phyloP scores from a whole-genome alignment of 1,140 invertebrate genomes.

The Choristoneura fumiferana region DNA sequence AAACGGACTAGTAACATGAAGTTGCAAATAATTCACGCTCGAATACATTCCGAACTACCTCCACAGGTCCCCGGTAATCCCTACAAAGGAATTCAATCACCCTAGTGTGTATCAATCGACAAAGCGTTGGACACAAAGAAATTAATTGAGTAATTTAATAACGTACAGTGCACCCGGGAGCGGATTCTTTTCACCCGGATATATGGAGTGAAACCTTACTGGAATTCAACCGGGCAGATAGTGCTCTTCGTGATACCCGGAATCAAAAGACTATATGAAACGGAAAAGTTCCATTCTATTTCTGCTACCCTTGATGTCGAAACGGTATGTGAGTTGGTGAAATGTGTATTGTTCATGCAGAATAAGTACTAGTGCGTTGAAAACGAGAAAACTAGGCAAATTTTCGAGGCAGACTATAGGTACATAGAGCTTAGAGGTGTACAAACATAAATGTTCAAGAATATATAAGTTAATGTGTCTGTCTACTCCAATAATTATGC shows the following conservation, averaged over 20 bases:
- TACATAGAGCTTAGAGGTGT: no score
- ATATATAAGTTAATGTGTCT: no score
- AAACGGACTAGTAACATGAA: no score
- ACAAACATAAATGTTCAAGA: no score
- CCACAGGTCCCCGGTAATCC: background rate
- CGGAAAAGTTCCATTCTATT: constrained; percentile 35
- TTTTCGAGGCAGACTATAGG: no score
- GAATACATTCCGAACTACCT: background rate
- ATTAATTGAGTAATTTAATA: constrained; percentile 27
- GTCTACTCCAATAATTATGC: no score
- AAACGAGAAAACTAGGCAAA: no score
- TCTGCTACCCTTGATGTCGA: constrained; percentile 14
- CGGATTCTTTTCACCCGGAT: constrained; percentile 32
- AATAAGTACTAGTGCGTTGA: background rate
- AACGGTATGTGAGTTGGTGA: constrained; percentile 2
- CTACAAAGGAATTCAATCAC: constrained; percentile 15
- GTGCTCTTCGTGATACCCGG: constrained; percentile 12
- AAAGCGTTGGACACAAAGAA: constrained; percentile 21
- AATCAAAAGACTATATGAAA: constrained; percentile 33
- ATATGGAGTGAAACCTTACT: constrained; percentile 26
- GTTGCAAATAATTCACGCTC: no score
- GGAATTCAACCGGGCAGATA: background rate
- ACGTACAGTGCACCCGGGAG: constrained; percentile 19
- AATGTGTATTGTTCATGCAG: constrained; percentile 15
- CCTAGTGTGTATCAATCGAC: constrained; percentile 12